These are phyloP conservation scores for Pogonocherus hispidulus DNA, from an alignment of 2,888 invertebrate species.

Conservation along the genomic window DNA sequence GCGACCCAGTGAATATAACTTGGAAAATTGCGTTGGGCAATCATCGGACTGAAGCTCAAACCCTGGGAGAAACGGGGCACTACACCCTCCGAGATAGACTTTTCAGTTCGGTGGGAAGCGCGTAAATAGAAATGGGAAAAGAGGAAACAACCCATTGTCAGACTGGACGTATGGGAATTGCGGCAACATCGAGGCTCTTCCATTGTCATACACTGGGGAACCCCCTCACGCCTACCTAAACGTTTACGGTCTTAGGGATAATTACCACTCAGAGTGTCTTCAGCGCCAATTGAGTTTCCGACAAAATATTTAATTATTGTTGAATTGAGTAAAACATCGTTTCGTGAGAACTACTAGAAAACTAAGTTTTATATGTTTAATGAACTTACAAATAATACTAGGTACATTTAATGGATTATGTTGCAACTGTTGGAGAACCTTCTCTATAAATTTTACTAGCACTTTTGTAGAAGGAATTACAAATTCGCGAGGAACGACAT, in stretches of 20 bases:
- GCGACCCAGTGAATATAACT: constrained; percentile 38
- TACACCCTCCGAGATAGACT: constrained; percentile 36
- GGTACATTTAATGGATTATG: too few species aligned
- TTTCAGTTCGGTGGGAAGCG: constrained; percentile 21
- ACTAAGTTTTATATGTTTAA: too few species aligned
- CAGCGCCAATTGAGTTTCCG: constrained; percentile 28
- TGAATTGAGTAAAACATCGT: constrained; percentile 15
- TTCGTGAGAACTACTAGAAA: not conserved
- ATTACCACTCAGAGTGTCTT: constrained; percentile 44
- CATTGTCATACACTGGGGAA: constrained; percentile 40
- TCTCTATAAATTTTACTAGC: too few species aligned
- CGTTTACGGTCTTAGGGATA: constrained; percentile 49
- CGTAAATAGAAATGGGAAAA: constrained; percentile 53
- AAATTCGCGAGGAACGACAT: too few species aligned
- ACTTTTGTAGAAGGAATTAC: too few species aligned
- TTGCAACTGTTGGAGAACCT: too few species aligned
- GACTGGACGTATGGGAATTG: constrained; percentile 53
- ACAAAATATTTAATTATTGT: constrained; percentile 39
- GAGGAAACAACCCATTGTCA: constrained; percentile 51
- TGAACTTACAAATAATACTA: too few species aligned
- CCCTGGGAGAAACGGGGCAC: constrained; percentile 21
- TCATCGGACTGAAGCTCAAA: constrained; percentile 35
- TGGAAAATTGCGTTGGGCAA: constrained; percentile 44
- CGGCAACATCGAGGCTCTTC: constrained; percentile 34
- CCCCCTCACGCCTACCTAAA: constrained; percentile 40